Base-by-base conservation (phyloP, 2,113 vertebrate genomes). In the Gymnorhina tibicen region DNA sequence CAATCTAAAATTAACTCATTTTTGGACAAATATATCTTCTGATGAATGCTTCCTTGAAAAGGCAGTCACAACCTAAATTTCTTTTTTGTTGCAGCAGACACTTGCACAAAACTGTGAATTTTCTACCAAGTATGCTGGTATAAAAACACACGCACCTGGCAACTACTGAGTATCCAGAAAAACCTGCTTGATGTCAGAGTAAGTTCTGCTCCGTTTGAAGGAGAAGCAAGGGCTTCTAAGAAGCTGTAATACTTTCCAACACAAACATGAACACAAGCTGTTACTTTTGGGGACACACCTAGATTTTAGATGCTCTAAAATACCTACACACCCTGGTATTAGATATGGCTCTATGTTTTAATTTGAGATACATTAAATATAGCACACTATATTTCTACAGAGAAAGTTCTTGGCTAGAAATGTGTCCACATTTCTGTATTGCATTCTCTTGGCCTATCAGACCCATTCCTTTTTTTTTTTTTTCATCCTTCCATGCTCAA, bases 261-360 rank as follows among this genome's bases (percentile, higher is more conserved):
- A 69, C 3, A 6, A 72, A 55, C 15, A 47, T 0, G 0, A 39
- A 41, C 24, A 50, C 28, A 77, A 23, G 6, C 4, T 22, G 6
- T 24, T 67, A 58, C 53, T 52, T 10, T 7, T 58, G 24, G 13
- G 20, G 30, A 46, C 16, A 60, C 23, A 50, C 11, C 26, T n/a
- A 66, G 41, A 42, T 83, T 83, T 86, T 73, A 78, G 16, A 33
- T 46, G 39, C 4, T 37, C n/a, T 86, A 24, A 66, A 86, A 79
- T 39, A 72, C 7, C 5, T 64, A 52, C 9, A 88, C 9, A 56
- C 2, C 2, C 33, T 28, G 4, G 14, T 28, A 18, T 47, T 64
- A 56, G 28, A 60, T 13, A 73, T 3, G 16, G 24, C 4, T 78
- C 10, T 68, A 4, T 39, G 33, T 30, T 93, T 86, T 62, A 49